Percentiles rank a stretch among this genome's conserved stretches.
phyloP scores from a whole-genome alignment of 2,888 invertebrate genomes.

The Harpalus rufipes region DNA sequence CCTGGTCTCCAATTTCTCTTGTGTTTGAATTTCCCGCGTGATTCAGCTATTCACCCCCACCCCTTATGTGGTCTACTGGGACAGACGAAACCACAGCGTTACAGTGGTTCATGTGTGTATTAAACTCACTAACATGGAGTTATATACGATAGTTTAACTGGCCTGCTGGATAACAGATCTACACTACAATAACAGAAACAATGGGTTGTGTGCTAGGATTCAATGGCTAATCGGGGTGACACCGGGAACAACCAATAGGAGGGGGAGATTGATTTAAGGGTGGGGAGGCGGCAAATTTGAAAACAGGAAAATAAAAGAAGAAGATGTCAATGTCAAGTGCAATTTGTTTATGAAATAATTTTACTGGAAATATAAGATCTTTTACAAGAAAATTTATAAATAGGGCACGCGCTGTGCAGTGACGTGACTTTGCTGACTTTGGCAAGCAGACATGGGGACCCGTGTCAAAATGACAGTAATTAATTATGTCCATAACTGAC shows the following conservation, averaged over 20 bases:
- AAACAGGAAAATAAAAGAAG: too few species aligned
- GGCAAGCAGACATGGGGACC: too few species aligned
- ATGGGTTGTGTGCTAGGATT: neutral
- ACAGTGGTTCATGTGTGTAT: neutral
- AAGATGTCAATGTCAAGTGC: too few species aligned
- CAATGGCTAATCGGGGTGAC: slow-evolving; percentile 4
- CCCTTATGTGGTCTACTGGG: neutral
- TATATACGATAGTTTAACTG: neutral
- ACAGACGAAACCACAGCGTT: neutral
- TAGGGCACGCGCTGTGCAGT: too few species aligned
- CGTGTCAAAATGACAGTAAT: too few species aligned
- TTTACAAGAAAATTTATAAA: too few species aligned
- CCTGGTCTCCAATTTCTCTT: neutral
- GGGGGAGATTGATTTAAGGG: neutral
- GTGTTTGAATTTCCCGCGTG: neutral
- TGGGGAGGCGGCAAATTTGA: too few species aligned
- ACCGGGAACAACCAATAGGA: neutral
- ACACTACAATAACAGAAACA: slow-evolving; percentile 2
- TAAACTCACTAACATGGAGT: neutral
- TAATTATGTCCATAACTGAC: too few species aligned
- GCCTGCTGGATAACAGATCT: neutral
- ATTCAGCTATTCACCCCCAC: neutral
- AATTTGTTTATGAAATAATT: too few species aligned
- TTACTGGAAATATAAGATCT: too few species aligned
- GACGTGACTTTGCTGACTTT: too few species aligned